phyloP scores from a whole-genome alignment of 2,113 vertebrate species.

The Microtus richardsoni region DNA sequence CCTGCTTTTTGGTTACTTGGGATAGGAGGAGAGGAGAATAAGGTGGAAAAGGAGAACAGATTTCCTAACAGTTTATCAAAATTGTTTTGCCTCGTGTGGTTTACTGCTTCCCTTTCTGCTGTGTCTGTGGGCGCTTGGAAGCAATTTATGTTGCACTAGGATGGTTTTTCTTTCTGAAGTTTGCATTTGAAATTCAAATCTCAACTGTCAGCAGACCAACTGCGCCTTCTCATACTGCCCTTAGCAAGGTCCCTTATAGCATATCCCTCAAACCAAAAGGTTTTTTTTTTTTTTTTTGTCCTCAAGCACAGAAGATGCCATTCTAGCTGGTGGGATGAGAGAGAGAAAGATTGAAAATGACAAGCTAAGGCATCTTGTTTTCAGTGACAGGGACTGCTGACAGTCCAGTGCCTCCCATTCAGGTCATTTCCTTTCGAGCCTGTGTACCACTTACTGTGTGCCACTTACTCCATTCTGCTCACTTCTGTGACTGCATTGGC shows the following conservation, averaged over 20 bases:
- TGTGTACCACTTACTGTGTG: neutral
- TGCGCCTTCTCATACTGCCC: slow-evolving; percentile 69
- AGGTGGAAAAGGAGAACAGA: slow-evolving; percentile 5
- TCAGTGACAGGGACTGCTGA: slow-evolving; percentile 5
- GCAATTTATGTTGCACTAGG: slow-evolving; percentile 72
- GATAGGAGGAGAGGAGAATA: neutral
- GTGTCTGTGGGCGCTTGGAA: slow-evolving; percentile 70
- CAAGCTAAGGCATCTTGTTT: slow-evolving; percentile 24
- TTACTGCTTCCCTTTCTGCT: slow-evolving; percentile 73
- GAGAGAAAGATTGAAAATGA: slow-evolving; percentile 25
- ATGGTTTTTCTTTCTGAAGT: slow-evolving; percentile 73
- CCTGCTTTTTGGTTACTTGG: slow-evolving; percentile 54
- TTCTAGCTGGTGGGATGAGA: neutral
- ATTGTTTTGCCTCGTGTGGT: slow-evolving; percentile 68
- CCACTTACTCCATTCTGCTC: neutral
- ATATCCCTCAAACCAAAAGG: slow-evolving; percentile 58
- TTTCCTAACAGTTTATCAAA: slow-evolving; percentile 76
- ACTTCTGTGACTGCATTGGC: neutral
- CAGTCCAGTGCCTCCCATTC: neutral
- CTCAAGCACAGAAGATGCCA: slow-evolving; percentile 23
- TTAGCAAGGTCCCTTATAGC: slow-evolving; percentile 57
- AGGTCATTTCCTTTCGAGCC: neutral
- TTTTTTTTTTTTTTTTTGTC: neutral
- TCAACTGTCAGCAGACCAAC: slow-evolving; percentile 70
- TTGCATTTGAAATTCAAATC: slow-evolving; percentile 80